These are phyloP conservation scores for Macrostomum lignano DNA, from an alignment of 1,140 invertebrate species.

Conservation along the genomic window DNA sequence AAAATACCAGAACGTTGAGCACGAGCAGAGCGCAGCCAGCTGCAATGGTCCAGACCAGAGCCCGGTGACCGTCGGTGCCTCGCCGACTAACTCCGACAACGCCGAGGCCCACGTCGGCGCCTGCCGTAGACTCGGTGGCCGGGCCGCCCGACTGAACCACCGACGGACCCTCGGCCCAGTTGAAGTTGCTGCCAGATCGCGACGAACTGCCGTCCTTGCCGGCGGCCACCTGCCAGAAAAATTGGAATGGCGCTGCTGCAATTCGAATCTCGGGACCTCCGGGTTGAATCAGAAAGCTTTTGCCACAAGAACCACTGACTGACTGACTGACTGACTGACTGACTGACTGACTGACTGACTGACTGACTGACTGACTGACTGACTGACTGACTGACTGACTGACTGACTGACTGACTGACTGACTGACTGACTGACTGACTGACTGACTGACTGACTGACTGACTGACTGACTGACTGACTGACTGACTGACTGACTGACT, in stretches of 20 bases:
- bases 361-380: too few species aligned
- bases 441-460: too few species aligned
- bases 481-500: too few species aligned
- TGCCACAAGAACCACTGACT: slow-evolving; percentile 11
- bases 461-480: too few species aligned
- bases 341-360: too few species aligned
- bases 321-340: too few species aligned
- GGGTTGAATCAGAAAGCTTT: slow-evolving; percentile 10
- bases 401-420: too few species aligned
- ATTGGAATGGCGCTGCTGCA: too few species aligned
- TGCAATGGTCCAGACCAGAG: slow-evolving; percentile 62
- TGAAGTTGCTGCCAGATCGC: neutral
- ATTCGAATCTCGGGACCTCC: too few species aligned
- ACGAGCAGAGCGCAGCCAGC: slow-evolving; percentile 63
- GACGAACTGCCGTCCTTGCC: neutral
- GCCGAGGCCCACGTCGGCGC: slow-evolving; percentile 51
- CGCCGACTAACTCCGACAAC: slow-evolving; percentile 1
- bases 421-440: too few species aligned
- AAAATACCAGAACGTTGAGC: slow-evolving; percentile 64
- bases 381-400: too few species aligned
- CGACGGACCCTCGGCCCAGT: slow-evolving; percentile 5
- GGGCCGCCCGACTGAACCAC: neutral
- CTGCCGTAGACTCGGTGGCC: slow-evolving; percentile 29
- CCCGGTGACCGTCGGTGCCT: slow-evolving; percentile 27
- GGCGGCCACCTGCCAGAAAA: too few species aligned